A percentile compares a stretch with the other conserved stretches of the same genome.
phyloP scores from a whole-genome alignment of 2,113 vertebrate genomes.

The Myiopsitta monachus region DNA sequence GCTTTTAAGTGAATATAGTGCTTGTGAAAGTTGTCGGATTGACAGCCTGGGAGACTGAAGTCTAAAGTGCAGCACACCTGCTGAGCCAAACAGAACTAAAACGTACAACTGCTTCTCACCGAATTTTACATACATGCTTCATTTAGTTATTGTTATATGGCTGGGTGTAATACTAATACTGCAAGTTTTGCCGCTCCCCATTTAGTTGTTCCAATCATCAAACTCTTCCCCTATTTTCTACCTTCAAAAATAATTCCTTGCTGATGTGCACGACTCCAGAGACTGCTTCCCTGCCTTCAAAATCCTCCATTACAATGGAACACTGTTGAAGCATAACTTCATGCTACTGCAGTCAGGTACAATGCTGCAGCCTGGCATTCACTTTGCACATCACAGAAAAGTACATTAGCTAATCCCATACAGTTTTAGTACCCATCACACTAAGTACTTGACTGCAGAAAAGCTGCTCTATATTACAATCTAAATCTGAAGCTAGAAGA shows the following conservation, averaged over 20 bases:
- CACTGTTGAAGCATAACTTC: background rate
- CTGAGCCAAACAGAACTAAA: conserved; percentile 64
- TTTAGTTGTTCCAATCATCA: conserved; percentile 33
- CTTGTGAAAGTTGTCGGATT: conserved; percentile 49
- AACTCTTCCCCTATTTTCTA: conserved; percentile 1
- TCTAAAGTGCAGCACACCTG: conserved; percentile 59
- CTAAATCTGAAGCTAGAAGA: background rate
- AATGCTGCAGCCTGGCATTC: background rate
- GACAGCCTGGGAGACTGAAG: conserved; percentile 59
- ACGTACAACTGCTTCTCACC: conserved; percentile 22
- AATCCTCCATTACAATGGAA: background rate
- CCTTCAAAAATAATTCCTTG: conserved; percentile 27
- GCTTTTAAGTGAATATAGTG: conserved; percentile 35
- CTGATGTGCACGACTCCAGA: conserved; percentile 16
- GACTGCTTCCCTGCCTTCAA: background rate
- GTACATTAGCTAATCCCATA: conserved; percentile 19
- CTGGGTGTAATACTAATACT: background rate
- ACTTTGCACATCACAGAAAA: conserved; percentile 14
- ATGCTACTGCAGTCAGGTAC: conserved; percentile 18
- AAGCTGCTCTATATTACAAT: background rate
- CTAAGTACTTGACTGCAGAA: conserved; percentile 30
- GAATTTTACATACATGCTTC: conserved; percentile 57
- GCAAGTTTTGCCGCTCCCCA: background rate
- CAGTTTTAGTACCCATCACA: conserved; percentile 1
- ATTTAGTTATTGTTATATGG: conserved; percentile 50